Base-by-base conservation (phyloP, 2,888 invertebrate genomes). In the Coelogynopora nodosa region DNA sequence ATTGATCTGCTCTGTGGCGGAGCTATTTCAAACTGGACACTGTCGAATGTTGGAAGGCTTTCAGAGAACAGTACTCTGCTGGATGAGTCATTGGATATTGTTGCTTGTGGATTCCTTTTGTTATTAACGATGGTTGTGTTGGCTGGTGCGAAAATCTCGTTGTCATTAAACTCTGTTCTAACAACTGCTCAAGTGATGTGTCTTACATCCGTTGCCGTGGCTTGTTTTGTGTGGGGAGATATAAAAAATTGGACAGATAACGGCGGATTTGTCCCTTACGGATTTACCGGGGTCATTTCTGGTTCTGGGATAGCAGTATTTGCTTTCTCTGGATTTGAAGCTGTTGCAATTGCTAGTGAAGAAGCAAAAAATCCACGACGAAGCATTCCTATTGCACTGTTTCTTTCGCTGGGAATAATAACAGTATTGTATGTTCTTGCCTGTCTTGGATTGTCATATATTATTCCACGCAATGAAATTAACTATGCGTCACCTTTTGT, bases 321-420 rank as follows among this genome's bases (percentile, higher is more conserved):
- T 27, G 87, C 87, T 0, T 87, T 87, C 31, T 82, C 82, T 26
- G 87, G 87, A 5, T 87, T 87, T 67, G 87, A 87, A 18, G 67
- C 67, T 49, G 18, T 87, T 5, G 87, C 87, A 5, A 84, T 87
- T 67, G 84, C 87, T 0, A 31, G 67, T 84, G 87, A 87, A 31
- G 87, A 87, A 67, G 67, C 86, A 0, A 87, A 87, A 28, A 67
- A 87, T 87, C 87, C 87, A 0, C 0, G 49, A 49, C 23, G 27
- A n/a, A 87, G 82, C 30, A 84, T 87, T 13, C 87, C 87, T 10
- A 84, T 67, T 0, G 87, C 87, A 5, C 23, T 87, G n/a, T 74
- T 87, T 74, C n/a, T 30, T 18, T 88, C 87, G 13, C 29, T 87
- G 26, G 82, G 27, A 2, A 87, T 87, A 29, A 67, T 88, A 27